phyloP scores from a whole-genome alignment of 35 echinoderm and acorn worm species.

The Lytechinus pictus region DNA sequence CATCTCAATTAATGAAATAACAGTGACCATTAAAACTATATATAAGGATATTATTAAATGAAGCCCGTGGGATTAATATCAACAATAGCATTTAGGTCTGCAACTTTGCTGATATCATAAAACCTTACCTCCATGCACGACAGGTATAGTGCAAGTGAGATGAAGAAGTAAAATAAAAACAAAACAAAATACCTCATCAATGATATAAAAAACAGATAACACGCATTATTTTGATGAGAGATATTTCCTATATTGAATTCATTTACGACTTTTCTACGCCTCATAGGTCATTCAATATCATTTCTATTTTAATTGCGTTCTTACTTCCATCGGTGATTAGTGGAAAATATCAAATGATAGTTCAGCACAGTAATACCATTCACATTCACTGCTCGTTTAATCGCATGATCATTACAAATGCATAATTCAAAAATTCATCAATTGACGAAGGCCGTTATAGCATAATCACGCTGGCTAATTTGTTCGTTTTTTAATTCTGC shows the following conservation, averaged over 20 bases:
- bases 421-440: slow-evolving; percentile 6
- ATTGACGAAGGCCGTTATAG: neutral
- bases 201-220: no score
- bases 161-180: no score
- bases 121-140: no score
- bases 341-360: neutral
- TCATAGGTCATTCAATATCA: neutral
- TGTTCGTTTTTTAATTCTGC: neutral
- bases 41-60: no score
- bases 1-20: neutral
- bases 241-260: neutral
- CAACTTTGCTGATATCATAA: no score
- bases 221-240: neutral
- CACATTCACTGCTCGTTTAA: neutral
- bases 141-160: no score
- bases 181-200: no score
- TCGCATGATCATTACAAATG: slow-evolving; percentile 4
- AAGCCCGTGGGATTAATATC: no score
- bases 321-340: neutral
- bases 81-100: no score
- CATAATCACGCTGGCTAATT: neutral
- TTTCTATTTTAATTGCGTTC: neutral
- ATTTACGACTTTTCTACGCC: neutral
- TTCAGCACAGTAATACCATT: neutral
- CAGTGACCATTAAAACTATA: neutral